These are phyloP conservation scores for Theristicus caerulescens DNA, from an alignment of 2,113 vertebrate genomes.

Conservation along the genomic window DNA sequence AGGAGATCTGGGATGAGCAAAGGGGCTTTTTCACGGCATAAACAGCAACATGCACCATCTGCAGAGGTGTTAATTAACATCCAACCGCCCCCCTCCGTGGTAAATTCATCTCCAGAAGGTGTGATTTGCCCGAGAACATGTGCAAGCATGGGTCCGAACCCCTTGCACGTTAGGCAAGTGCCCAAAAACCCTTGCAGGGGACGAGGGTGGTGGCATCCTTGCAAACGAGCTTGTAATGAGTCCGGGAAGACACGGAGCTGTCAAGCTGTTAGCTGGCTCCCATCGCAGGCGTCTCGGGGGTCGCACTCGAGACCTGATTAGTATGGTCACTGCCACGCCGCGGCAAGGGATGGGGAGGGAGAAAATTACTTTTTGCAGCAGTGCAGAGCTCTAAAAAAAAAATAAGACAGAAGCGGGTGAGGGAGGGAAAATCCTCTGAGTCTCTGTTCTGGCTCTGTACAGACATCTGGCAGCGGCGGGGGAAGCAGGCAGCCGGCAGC, in stretches of 20 bases:
- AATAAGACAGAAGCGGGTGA: not conserved
- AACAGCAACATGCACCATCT: not conserved
- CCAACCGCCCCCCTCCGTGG: rapidly evolving
- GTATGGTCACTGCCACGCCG: not conserved
- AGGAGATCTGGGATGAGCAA: not conserved
- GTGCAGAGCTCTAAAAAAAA: not conserved
- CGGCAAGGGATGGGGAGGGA: not conserved
- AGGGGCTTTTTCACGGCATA: not conserved
- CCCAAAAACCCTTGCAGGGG: not conserved
- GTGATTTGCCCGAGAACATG: not conserved
- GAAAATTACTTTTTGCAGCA: not conserved
- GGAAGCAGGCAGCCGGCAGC: not conserved
- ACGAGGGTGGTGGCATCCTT: rapidly evolving
- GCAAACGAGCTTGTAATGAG: not conserved
- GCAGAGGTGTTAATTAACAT: slow-evolving; percentile 9
- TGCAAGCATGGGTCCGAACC: not conserved
- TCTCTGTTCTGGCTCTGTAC: not conserved
- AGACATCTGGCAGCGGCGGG: not conserved
- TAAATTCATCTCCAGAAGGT: not conserved
- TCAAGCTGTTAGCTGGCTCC: not conserved
- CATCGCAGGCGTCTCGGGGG: rapidly evolving
- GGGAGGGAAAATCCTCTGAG: not conserved
- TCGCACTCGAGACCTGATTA: not conserved
- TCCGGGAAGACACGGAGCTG: not conserved
- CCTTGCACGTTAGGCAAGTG: not conserved